Evolutionary conservation across 1,140 invertebrate genomes (phyloP).

Genomic region (Lutraria rhynchaena): DNA sequence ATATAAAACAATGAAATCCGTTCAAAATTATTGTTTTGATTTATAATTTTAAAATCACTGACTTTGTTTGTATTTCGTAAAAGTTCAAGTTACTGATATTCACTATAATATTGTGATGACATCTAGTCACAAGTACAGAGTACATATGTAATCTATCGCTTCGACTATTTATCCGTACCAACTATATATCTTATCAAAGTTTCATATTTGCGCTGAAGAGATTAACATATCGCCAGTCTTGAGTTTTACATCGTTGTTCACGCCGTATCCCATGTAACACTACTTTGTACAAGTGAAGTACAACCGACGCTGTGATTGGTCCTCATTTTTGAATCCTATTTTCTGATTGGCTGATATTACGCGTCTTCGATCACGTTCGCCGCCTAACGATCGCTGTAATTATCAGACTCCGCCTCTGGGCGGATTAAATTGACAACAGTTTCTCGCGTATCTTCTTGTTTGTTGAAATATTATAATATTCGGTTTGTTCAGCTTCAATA

Average conservation of each 20-base stretch:
- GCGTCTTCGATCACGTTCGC: conserved; percentile 34
- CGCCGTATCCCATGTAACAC: conserved; percentile 45
- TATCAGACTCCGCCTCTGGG: conserved; percentile 46
- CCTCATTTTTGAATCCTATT: conserved; percentile 7
- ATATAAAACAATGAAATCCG: too few species aligned
- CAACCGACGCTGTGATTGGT: conserved; percentile 45
- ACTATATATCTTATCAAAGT: conserved; percentile 56
- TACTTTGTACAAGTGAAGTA: conserved; percentile 32
- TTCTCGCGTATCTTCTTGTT: background rate
- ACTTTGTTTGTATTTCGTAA: too few species aligned
- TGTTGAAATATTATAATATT: background rate
- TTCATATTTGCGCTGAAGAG: conserved; percentile 21
- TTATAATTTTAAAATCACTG: too few species aligned
- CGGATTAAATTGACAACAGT: background rate
- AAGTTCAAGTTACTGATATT: too few species aligned
- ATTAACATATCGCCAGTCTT: conserved; percentile 54
- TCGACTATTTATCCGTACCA: conserved; percentile 3
- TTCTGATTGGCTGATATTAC: conserved; percentile 36
- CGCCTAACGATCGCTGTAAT: background rate
- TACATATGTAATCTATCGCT: conserved; percentile 25
- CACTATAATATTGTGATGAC: background rate
- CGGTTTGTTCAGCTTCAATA: conserved; percentile 17
- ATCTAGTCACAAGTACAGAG: conserved; percentile 11
- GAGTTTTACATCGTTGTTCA: conserved; percentile 52
- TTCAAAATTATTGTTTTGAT: too few species aligned